Evolutionary conservation across 92 coral and sea anemone genomes (phyloP), one percentile per base, ranked within the genome.

Genomic region (Pocillopora grandis): DNA sequence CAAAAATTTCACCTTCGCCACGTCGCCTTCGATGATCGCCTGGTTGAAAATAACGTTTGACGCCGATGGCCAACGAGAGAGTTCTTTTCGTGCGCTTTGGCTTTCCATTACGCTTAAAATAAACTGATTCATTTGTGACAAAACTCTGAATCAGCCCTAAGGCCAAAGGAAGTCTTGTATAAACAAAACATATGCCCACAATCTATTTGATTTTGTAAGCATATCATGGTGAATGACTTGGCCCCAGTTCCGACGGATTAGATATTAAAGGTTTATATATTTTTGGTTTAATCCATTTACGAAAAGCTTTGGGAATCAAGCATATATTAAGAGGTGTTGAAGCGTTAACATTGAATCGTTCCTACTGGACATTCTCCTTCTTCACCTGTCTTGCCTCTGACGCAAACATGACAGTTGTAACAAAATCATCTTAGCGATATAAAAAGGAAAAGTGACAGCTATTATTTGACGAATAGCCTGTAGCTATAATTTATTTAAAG

Each of bases 1-100:
- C 75, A 93, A 84, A 76, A 93, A 86, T 75, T 79, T 91, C 9
- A 89, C 94, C 86, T 93, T 93, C 20, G 97, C 95, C 56, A 91
- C 86, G 56, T 93, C 97, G 73, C 89, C 94, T 80, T 93, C 97
- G 12, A 87, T 63, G 35, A 93, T 84, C 48, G 95, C 94, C 68
- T 93, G 93, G 78, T 91, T 89, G 84, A 93, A 93, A 72, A 91
- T 85, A 17, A 89, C 76, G 63, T 87, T 90, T 0, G 97, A 93
- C 60, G 86, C 23, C 4, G 86, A 82, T 7, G 86, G 86, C 86
- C 86, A 82, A 11, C 86, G 86, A 21, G 86, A 72, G 27, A 82
- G 79, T 15, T 82, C 86, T 27, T 82, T 82, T 17, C 31, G 86
- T 31, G 72, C 86, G 72, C 76, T 82, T 19, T 27, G 64, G 21